Evolutionary conservation across 2,888 invertebrate genomes (phyloP).

Genomic region (Salticus scenicus): DNA sequence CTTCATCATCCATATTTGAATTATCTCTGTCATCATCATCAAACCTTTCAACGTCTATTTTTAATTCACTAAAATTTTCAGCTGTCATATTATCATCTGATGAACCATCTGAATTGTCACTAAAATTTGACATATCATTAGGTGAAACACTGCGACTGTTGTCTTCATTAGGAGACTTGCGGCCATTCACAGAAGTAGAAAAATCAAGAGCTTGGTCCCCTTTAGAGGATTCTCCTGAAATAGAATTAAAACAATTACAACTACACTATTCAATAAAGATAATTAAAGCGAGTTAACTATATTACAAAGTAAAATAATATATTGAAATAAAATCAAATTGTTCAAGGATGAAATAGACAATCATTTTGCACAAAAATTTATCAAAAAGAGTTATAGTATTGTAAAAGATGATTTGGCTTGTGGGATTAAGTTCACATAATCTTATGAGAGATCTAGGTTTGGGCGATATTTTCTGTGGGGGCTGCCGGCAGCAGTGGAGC

Average conservation of each 20-base stretch:
- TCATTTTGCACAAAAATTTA: no score
- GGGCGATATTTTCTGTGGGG: no score
- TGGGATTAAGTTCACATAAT: no score
- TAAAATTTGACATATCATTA: constrained; percentile 69
- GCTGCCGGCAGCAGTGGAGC: no score
- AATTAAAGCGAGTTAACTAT: no score
- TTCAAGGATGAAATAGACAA: no score
- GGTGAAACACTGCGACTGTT: constrained; percentile 60
- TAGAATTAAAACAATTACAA: no score
- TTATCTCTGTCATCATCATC: constrained; percentile 49
- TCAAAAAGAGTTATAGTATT: no score
- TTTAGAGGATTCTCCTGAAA: constrained; percentile 36
- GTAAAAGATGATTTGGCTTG: no score
- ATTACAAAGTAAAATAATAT: no score
- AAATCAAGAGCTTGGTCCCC: constrained; percentile 61
- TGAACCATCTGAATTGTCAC: constrained; percentile 53
- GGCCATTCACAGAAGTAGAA: constrained; percentile 39
- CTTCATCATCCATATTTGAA: constrained; percentile 50
- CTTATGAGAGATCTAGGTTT: no score
- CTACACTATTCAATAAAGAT: neutral
- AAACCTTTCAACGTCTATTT: constrained; percentile 54
- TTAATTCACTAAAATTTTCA: constrained; percentile 31
- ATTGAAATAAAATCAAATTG: no score
- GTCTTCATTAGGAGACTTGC: constrained; percentile 37
- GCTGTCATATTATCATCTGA: constrained; percentile 49